Evolutionary conservation across 2,888 invertebrate genomes (phyloP).

Genomic region (Cacoxenus indagator): DNA sequence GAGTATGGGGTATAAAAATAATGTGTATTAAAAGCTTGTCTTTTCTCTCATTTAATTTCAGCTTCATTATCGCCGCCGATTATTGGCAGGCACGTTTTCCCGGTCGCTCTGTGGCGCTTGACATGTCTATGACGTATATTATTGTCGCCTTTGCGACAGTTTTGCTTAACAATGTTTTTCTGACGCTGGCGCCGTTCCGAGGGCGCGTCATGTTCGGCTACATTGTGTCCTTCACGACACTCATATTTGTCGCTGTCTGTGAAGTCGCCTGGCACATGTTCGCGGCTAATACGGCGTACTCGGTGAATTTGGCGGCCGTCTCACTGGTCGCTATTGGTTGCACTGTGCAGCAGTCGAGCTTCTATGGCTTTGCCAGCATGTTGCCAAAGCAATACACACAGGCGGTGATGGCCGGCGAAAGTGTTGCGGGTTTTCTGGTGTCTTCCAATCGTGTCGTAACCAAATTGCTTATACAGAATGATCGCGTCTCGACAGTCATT

Average conservation of each 20-base stretch:
- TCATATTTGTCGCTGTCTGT: slow-evolving; percentile 86
- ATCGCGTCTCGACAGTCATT: slow-evolving; percentile 85
- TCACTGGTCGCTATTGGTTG: slow-evolving; percentile 90
- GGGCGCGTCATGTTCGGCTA: slow-evolving; percentile 91
- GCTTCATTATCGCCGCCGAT: slow-evolving; percentile 94
- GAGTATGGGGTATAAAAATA: too few relatives aligned
- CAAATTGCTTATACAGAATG: slow-evolving; percentile 82
- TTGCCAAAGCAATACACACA: slow-evolving; percentile 89
- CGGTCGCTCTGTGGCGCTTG: slow-evolving; percentile 87
- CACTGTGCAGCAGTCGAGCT: slow-evolving; percentile 93
- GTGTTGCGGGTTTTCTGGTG: slow-evolving; percentile 87
- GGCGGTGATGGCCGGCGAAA: slow-evolving; percentile 96
- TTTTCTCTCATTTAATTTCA: slow-evolving; percentile 58
- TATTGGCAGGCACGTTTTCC: slow-evolving; percentile 90
- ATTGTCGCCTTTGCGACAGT: slow-evolving; percentile 91
- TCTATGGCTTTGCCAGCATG: slow-evolving; percentile 94
- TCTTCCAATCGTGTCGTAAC: slow-evolving; percentile 88
- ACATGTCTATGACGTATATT: slow-evolving; percentile 93
- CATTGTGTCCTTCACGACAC: slow-evolving; percentile 83
- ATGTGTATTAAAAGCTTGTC: background rate
- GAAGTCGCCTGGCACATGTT: slow-evolving; percentile 91
- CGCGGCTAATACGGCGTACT: slow-evolving; percentile 83
- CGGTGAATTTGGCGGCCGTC: slow-evolving; percentile 85
- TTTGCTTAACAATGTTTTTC: slow-evolving; percentile 85
- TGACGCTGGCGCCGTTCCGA: slow-evolving; percentile 85